Base-by-base conservation (phyloP, 2,797 vertebrate genomes). In the Mus caroli region DNA sequence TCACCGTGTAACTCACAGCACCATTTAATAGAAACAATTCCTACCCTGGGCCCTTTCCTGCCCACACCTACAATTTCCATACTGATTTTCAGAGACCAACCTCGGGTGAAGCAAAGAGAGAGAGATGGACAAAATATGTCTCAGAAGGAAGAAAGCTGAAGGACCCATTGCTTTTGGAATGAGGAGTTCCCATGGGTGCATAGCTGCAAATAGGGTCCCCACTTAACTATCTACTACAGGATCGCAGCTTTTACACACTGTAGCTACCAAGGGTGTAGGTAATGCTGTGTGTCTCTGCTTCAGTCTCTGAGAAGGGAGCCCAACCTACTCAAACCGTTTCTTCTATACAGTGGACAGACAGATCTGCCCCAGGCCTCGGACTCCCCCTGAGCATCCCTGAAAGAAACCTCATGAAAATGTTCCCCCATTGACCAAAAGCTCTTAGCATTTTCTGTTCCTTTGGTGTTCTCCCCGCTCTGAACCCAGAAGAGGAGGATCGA, bases 21-120 rank as follows among this genome's bases (percentile, higher is more conserved):
- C 15, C 60, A 85, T 89, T 92, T 88, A 95, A 84, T 4, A 87
- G 84, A 75, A 95, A 94, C 50, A 83, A 86, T 37, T 85, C 64
- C 69, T 82, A 86, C 17, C 1, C 43, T 88, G 40, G 67, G 37
- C 40, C 58, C 76, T 89, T 86, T 78, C 75, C 80, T 71, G 31
- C 96, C 87, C 46, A 88, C 28, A 52, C 46, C 69, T 84, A 58
- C 83, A 89, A 67, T 80, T n/a, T 73, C 54, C 77, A 12, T 24
- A 24, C 34, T 79, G 67, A 83, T 83, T 54, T 28, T 75, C 76
- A 82, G 58, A 94, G 83, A 76, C 4, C 60, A 94, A 60, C n/a
- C 82, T 91, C 71, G 79, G 76, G 64, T 4, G 71, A 85, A 50
- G 91, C 50, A 58, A 71, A 89, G n/a, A n/a, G 52, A 24, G 76